A percentile compares a stretch with the other conserved stretches of the same genome.
phyloP scores from a whole-genome alignment of 2,113 vertebrate genomes.

The Apeltes quadracus region DNA sequence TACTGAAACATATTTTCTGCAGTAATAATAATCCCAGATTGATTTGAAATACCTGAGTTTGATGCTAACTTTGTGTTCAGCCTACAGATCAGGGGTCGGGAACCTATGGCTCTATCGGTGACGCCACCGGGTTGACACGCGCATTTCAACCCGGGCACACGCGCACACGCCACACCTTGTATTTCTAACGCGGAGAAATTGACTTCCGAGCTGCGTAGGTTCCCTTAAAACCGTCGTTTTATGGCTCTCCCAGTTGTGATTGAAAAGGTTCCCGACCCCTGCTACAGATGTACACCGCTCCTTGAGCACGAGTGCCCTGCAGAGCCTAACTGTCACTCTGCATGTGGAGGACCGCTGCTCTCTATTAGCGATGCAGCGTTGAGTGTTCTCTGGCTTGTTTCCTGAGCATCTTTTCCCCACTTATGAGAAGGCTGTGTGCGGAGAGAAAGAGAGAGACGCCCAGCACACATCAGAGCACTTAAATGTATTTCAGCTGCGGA shows the following conservation, averaged over 20 bases:
- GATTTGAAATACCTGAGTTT: background rate
- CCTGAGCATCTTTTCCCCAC: constrained; percentile 18
- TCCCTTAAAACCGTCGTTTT: too few relatives aligned
- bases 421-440: background rate
- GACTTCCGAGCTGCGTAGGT: too few relatives aligned
- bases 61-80: background rate
- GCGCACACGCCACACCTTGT: too few relatives aligned
- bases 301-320: constrained; percentile 13
- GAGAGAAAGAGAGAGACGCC: constrained; percentile 4
- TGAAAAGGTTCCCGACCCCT: too few relatives aligned
- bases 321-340: constrained; percentile 15
- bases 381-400: constrained; percentile 1
- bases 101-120: too few relatives aligned
- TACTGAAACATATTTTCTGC: background rate
- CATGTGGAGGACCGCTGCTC: constrained; percentile 37
- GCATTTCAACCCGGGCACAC: too few relatives aligned
- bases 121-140: too few relatives aligned
- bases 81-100: too few relatives aligned
- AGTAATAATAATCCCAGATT: background rate
- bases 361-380: constrained; percentile 6
- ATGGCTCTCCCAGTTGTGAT: too few relatives aligned
- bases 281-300: background rate
- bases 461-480: constrained; percentile 10
- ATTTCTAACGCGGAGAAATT: too few relatives aligned
- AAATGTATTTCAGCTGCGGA: constrained; percentile 27